Evolutionary conservation across 2,888 invertebrate species (phyloP).

Genomic region (Incurvaria masculella): DNA sequence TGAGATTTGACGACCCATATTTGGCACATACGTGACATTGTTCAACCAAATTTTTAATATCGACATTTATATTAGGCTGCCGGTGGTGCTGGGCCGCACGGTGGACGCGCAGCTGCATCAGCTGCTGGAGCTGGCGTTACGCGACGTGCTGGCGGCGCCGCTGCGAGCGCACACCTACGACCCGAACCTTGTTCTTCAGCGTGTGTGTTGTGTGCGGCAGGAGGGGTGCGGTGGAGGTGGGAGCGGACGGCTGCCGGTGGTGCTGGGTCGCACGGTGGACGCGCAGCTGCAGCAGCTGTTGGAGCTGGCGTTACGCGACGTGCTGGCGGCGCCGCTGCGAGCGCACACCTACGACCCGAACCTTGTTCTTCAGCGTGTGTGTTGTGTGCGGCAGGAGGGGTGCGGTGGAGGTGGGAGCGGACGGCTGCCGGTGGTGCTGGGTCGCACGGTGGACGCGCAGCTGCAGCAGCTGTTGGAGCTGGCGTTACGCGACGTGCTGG

Average conservation of each 20-base stretch:
- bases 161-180: slow-evolving; percentile 66
- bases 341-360: slow-evolving; percentile 65
- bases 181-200: too few relatives aligned
- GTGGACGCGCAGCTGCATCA: slow-evolving; percentile 83
- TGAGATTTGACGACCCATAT: too few relatives aligned
- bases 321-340: slow-evolving; percentile 72
- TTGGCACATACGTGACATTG: too few relatives aligned
- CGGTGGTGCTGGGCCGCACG: slow-evolving; percentile 78
- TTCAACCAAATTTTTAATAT: too few relatives aligned
- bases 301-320: slow-evolving; percentile 76
- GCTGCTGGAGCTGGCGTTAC: slow-evolving; percentile 72
- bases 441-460: slow-evolving; percentile 79
- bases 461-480: slow-evolving; percentile 80
- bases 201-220: too few relatives aligned
- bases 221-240: too few relatives aligned
- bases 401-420: too few relatives aligned
- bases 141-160: slow-evolving; percentile 79
- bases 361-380: too few relatives aligned
- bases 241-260: slow-evolving; percentile 74
- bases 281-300: slow-evolving; percentile 78
- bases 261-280: slow-evolving; percentile 82
- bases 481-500: slow-evolving; percentile 74
- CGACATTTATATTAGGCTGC: too few relatives aligned
- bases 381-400: too few relatives aligned
- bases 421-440: slow-evolving; percentile 78